Evolutionary conservation across 2,888 invertebrate species (phyloP), one percentile per base, ranked within the genome.

Genomic region (Epinotia brunnichana): DNA sequence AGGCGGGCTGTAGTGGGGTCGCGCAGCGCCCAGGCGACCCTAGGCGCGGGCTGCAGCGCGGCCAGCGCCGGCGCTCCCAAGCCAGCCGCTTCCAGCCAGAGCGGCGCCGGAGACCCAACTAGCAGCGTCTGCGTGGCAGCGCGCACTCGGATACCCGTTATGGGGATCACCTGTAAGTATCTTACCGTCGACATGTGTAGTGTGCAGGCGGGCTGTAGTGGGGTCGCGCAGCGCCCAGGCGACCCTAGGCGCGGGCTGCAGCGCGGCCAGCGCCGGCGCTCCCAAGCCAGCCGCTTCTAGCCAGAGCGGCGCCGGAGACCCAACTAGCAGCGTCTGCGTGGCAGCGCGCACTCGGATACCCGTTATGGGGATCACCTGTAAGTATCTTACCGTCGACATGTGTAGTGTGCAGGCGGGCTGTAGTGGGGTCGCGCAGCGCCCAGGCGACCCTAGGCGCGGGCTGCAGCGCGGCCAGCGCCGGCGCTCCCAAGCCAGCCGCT

Each of bases 401-500:
- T 2, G 88, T 84, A 4, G 87, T 84, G 64, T 90, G 90, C 0
- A 92, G 80, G 1, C 91, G 77, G 0, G 92, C 93, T 0, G 81
- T 70, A 41, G 85, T 64, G 0, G 90, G 78, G 78, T 92, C 92
- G 0, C 90, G 82, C n/a, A 91, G 74, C 0, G 85, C 80, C 90
- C 91, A 93, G 7, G 86, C 81, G 78, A 91, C 88, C 1, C 90
- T 80, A 66, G 93, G 91, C 54, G 88, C 74, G 1, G 93, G 93
- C 66, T 85, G 86, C 69, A 93, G 79, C 2, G 91, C 84, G 11
- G 85, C 83, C 62, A 93, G 82, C 3, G 90, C 85, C 0, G 82
- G 77, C 0, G 90, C 85, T 0, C 84, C 75, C 59, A 93, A 78
- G 0, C 85, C 85, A 0, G 82, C 85, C 15, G 90, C 90, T 60